phyloP scores from a whole-genome alignment of 2,797 vertebrate genomes.

The Masticophis lateralis region DNA sequence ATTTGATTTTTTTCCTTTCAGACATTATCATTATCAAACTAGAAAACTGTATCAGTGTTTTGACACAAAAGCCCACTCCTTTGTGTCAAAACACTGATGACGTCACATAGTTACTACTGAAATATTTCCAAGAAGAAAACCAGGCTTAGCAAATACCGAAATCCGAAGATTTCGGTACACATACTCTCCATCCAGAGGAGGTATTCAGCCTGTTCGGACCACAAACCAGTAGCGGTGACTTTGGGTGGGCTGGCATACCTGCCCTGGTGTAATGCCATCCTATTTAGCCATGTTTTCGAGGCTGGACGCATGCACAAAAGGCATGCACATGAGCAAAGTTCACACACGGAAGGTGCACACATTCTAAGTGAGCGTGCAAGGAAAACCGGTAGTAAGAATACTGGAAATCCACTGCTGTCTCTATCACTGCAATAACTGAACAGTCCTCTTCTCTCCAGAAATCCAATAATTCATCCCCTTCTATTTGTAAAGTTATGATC shows the following conservation, averaged over 20 bases:
- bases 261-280: too few relatives aligned
- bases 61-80: background rate
- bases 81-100: background rate
- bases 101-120: background rate
- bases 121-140: background rate
- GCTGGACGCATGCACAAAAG: too few relatives aligned
- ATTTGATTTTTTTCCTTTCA: background rate
- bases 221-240: too few relatives aligned
- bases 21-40: background rate
- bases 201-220: too few relatives aligned
- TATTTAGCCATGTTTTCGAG: too few relatives aligned
- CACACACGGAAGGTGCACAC: rapidly evolving
- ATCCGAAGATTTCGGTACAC: background rate
- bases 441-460: background rate
- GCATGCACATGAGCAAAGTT: too few relatives aligned
- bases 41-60: background rate
- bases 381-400: too few relatives aligned
- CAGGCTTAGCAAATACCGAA: background rate
- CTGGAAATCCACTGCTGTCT: background rate
- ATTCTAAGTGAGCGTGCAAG: too few relatives aligned
- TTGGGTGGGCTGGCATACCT: too few relatives aligned
- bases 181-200: too few relatives aligned
- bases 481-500: background rate
- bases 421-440: background rate
- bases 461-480: background rate